Evolutionary conservation across 2,113 vertebrate genomes (phyloP).

Genomic region (Neomonachus schauinslandi): DNA sequence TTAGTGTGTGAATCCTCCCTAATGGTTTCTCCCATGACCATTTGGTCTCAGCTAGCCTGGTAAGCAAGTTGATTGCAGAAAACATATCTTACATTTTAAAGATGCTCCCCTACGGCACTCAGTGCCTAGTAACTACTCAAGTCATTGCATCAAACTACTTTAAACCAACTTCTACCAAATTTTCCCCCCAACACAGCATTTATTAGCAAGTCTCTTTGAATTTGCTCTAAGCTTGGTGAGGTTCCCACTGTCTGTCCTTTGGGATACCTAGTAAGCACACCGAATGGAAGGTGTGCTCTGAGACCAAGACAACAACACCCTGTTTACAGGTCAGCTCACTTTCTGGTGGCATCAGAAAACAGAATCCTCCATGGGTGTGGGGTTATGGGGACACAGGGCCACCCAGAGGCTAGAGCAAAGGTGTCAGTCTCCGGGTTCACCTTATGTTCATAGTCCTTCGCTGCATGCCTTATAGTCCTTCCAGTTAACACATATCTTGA

Average conservation of each 20-base stretch:
- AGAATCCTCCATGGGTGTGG: background rate
- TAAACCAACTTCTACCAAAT: background rate
- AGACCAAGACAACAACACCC: background rate
- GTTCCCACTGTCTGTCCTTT: background rate
- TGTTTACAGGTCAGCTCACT: too few species aligned
- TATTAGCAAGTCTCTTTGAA: background rate
- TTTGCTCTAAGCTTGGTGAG: background rate
- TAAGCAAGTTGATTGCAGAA: background rate
- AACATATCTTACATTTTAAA: background rate
- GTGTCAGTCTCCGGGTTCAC: accelerated
- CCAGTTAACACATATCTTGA: too few species aligned
- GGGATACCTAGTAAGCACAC: accelerated
- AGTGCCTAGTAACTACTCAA: background rate
- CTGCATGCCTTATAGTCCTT: background rate
- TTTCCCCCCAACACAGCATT: background rate
- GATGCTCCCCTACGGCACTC: background rate
- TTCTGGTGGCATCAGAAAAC: background rate
- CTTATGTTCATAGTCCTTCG: background rate
- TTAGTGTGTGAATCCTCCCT: background rate
- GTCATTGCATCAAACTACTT: background rate
- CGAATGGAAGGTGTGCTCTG: background rate
- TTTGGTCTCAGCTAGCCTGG: background rate
- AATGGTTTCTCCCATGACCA: background rate
- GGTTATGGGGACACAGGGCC: accelerated
- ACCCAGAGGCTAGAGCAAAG: background rate